Evolutionary conservation across 2,113 vertebrate species (phyloP), one percentile per base, ranked within the genome.

Genomic region (Callionymus lyra): DNA sequence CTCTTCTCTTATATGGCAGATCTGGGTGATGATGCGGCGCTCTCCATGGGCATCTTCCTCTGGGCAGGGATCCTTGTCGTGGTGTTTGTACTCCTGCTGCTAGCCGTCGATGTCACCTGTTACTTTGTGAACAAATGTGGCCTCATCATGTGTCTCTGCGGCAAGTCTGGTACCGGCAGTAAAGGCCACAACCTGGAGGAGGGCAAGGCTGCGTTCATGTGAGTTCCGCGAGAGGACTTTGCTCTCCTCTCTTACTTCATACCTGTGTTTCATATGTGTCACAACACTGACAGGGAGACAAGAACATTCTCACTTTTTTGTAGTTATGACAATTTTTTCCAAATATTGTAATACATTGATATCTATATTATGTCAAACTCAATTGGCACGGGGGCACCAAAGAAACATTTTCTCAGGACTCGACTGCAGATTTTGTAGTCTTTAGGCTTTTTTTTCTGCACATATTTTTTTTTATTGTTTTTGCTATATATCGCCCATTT

Each of bases 101-200:
- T 99, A 77, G 89, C 85, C 1, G 88, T 98, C 69, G 95, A 99
- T 17, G 83, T 95, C 79, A 92, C 91, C 77, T 99, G 95, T 81
- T 99, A 89, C 85, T 96, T 98, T 82, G 82, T 97, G 64, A 97
- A 99, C 86, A 97, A 96, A 77, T 99, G 95, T 0, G 95, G 95
- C 56, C 86, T 99, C 63, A 85, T 99, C 43, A 99, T 98, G 95
- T 98, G 94, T 79, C 74, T 99, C 45, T 99, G 95, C 0, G 93
- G 93, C 12, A 97, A 95, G 39, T 77, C 91, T 0, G 91, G 89
- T 34, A 88, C 92, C 0, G 87, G 91, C 1, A 85, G 88, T 53
- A 99, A 99, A 82, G 89, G 89, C 54, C 91, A 94, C 57, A 89
- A 91, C 82, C 77, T 94, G 64, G 95, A 99, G 53, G 89, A 93